These are phyloP conservation scores for Episyrphus balteatus DNA, from an alignment of 1,140 invertebrate genomes.

Conservation along the genomic window DNA sequence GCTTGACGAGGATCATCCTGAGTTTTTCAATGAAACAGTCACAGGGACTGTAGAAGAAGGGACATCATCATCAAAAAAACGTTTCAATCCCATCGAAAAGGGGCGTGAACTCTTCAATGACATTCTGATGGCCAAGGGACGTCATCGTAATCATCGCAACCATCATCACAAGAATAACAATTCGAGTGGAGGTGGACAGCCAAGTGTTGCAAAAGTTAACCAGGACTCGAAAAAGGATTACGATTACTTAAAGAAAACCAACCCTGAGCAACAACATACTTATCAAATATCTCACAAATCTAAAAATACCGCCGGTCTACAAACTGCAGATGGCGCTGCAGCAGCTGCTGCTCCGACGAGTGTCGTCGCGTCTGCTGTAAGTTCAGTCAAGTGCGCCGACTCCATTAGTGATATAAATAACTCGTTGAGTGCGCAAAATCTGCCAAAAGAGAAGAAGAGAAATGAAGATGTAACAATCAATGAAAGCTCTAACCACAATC, in stretches of 20 bases:
- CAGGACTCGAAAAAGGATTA: not conserved
- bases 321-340: conserved; percentile 4
- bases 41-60: too few relatives aligned
- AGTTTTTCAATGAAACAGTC: too few relatives aligned
- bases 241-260: not conserved
- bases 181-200: too few relatives aligned
- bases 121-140: conserved; percentile 36
- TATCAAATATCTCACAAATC: not conserved
- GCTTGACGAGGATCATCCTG: too few relatives aligned
- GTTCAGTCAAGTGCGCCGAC: not conserved
- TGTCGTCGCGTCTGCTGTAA: not conserved
- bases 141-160: conserved; percentile 26
- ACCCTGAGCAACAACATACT: not conserved
- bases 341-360: conserved; percentile 1
- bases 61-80: too few relatives aligned
- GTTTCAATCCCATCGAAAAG: conserved; percentile 15
- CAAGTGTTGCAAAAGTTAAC: too few relatives aligned
- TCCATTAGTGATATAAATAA: too few relatives aligned
- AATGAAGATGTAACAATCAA: too few relatives aligned
- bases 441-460: too few relatives aligned
- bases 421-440: too few relatives aligned
- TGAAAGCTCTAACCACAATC: not conserved
- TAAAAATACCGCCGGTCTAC: conserved; percentile 6
- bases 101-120: conserved; percentile 30
- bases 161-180: conserved; percentile 7